Base-by-base conservation (phyloP, 2,888 invertebrate genomes). In the Drosophila hamatofila region DNA sequence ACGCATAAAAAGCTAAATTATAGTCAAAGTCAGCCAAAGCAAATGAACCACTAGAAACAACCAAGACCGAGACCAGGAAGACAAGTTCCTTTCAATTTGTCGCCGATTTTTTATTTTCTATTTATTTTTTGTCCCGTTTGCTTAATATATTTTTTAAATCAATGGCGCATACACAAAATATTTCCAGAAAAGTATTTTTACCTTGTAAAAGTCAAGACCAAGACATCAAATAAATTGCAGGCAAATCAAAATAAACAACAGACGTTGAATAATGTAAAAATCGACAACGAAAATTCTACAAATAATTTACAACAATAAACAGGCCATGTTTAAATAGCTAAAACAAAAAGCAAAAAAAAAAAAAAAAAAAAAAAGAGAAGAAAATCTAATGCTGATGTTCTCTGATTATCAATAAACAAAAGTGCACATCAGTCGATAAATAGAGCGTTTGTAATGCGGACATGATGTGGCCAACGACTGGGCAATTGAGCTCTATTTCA, bases 271-370 rank as follows among this genome's bases (percentile, higher is more conserved):
- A 75, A 69, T 83, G 75, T 81, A 67, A 78, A 72, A 83, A 75
- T 83, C 78, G 48, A 75, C 72, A 72, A 74, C 69, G 76, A 58
- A 83, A 73, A 79, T 73, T 64, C 54, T 61, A 70, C 64, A 79
- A 82, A 89, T 88, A 82, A 82, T 75, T 72, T 72, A 82, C 85
- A 73, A 88, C 65, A 84, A 84, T 82, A 89, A 84, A 89, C 89
- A 73, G 55, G 33, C 60, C 9, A 59, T 73, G 71, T 81, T 81
- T 65, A 78, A 86, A 79, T 70, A 77, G 51, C 60, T 51, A 46
- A 57, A 75, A 11, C 16, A 16, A 35, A 35, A 49, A n/a, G 48
- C 37, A 42, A 33, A 35, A 3, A 14, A 16, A 5, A 25, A 55
- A 27, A 16, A 33, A 41, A 54, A 41, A 59, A 42, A 37, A 64